phyloP scores from a whole-genome alignment of 2,113 vertebrate genomes.

The Scomber scombrus region DNA sequence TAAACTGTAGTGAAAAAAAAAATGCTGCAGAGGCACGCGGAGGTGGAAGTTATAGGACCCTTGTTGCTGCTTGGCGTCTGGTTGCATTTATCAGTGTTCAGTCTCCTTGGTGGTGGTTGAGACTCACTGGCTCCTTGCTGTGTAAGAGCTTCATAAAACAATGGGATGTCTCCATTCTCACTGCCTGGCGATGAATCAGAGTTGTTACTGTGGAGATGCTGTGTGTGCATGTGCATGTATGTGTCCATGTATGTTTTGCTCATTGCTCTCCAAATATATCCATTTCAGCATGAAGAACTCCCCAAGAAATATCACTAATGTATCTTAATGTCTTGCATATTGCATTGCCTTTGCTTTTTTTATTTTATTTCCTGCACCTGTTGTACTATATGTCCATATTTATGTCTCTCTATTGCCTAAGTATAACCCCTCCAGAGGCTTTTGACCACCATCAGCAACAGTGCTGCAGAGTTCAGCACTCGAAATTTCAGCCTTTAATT shows the following conservation, averaged over 20 bases:
- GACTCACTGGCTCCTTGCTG: neutral
- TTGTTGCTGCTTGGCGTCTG: neutral
- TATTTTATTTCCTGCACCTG: neutral
- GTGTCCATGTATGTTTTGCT: constrained; percentile 12
- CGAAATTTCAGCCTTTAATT: constrained; percentile 44
- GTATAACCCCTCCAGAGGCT: constrained; percentile 25
- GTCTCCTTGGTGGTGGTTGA: constrained; percentile 2
- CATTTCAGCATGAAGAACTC: neutral
- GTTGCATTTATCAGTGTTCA: constrained; percentile 13
- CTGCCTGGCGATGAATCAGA: constrained; percentile 28
- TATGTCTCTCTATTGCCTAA: neutral
- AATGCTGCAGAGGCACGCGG: neutral
- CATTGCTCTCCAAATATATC: constrained; percentile 3
- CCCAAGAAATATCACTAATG: neutral
- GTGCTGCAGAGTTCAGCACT: constrained; percentile 18
- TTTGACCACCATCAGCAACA: constrained; percentile 11
- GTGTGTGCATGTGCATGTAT: constrained; percentile 14
- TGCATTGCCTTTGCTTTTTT: constrained; percentile 7
- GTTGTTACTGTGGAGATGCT: constrained; percentile 43
- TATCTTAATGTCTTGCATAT: neutral
- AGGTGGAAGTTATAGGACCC: neutral
- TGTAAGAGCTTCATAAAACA: constrained; percentile 47
- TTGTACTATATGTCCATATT: neutral
- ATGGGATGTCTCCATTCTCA: constrained; percentile 26
- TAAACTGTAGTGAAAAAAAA: constrained; percentile 3